Conservation (phyloP, 2,797 vertebrate species). For the Melanotaenia parkinsoni region DNA sequence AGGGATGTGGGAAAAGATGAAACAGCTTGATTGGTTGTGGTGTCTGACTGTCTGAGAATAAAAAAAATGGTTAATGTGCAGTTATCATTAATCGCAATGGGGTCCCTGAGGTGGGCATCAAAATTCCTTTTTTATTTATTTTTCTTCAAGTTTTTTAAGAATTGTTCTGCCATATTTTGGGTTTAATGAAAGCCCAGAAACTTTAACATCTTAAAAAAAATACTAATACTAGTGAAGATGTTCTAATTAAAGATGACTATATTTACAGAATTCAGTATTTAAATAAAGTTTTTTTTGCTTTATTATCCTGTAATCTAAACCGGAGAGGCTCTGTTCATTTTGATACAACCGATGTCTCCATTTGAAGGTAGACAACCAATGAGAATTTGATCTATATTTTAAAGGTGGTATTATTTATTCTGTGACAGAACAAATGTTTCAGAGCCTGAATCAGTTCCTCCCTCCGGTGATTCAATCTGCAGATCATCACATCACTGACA, state of each 20-base stretch:
- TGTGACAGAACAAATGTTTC: conserved; percentile 5
- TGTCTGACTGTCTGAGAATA: conserved; percentile 56
- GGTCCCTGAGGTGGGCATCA: conserved; percentile 13
- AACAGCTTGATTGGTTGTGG: conserved; percentile 62
- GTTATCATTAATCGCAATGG: conserved; percentile 44
- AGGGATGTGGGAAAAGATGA: conserved; percentile 72
- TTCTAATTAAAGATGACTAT: background rate
- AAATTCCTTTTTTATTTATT: conserved; percentile 16
- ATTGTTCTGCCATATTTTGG: background rate
- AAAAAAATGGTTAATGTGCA: conserved; percentile 41
- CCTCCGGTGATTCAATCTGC: conserved; percentile 5
- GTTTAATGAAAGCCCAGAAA: conserved; percentile 19
- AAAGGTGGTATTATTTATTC: conserved; percentile 1
- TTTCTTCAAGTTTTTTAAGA: background rate
- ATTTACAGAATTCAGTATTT: background rate
- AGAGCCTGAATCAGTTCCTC: background rate
- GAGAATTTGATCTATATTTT: background rate
- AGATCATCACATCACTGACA: conserved; percentile 32
- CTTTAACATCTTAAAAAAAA: background rate
- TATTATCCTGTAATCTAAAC: background rate
- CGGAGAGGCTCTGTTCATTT: background rate
- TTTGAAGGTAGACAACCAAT: background rate
- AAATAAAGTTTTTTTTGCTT: background rate
- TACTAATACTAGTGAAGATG: background rate
- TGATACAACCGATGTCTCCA: background rate